These are phyloP conservation scores for Clarias macrocephalus DNA, from an alignment of 2,113 vertebrate genomes.

Conservation along the genomic window DNA sequence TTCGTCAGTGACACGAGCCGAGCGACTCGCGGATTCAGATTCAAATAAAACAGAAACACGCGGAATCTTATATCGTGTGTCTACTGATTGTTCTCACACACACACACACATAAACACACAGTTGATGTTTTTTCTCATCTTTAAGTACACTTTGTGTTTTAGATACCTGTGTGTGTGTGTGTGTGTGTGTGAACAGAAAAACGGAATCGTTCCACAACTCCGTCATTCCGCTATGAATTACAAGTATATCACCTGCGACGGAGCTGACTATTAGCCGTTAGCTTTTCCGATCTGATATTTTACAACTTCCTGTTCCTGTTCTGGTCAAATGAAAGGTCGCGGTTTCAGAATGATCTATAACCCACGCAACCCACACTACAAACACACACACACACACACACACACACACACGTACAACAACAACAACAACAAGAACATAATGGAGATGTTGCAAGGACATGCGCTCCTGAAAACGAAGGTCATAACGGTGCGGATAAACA, in stretches of 20 bases:
- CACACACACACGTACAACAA: no score
- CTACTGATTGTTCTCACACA: not conserved
- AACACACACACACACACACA: no score
- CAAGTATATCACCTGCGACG: no score
- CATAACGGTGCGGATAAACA: not conserved
- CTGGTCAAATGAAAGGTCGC: not conserved
- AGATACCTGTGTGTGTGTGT: not conserved
- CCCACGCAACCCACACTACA: not conserved
- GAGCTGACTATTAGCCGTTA: not conserved
- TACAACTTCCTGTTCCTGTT: not conserved
- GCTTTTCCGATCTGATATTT: not conserved
- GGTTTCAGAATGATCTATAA: not conserved
- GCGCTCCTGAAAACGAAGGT: no score
- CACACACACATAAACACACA: not conserved
- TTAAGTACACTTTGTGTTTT: not conserved
- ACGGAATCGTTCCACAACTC: not conserved
- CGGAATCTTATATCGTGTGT: not conserved
- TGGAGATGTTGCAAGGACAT: no score
- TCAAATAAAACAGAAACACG: not conserved
- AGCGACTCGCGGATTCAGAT: not conserved
- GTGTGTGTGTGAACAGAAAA: not conserved
- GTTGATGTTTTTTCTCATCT: not conserved
- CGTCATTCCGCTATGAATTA: not conserved
- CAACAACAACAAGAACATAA: no score
- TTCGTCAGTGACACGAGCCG: not conserved